Conservation (phyloP, 1,140 invertebrate species). For the Macrotrachela quadricornifera region DNA sequence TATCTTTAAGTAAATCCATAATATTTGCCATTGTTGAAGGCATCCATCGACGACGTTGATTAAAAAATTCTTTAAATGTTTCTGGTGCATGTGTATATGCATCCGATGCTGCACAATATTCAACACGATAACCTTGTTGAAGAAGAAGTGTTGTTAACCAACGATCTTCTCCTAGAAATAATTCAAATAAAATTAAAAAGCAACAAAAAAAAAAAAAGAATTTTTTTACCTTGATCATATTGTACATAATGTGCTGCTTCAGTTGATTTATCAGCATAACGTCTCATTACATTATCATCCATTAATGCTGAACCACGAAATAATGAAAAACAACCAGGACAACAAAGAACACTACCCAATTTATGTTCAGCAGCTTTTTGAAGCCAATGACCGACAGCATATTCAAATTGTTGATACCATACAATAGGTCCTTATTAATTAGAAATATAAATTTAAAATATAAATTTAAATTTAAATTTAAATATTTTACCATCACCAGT, state of each 20-base stretch:
- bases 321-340: conserved; percentile 21
- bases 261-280: conserved; percentile 15
- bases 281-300: conserved; percentile 17
- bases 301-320: conserved; percentile 19
- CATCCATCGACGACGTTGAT: conserved; percentile 41
- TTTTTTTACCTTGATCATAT: conserved; percentile 18
- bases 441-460: neutral
- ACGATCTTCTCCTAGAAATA: conserved; percentile 40
- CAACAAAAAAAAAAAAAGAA: neutral
- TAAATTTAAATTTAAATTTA: conserved; percentile 11
- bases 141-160: conserved; percentile 43
- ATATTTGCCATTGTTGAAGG: conserved; percentile 46
- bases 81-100: conserved; percentile 43
- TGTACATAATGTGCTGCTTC: conserved; percentile 22
- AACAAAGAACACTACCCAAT: conserved; percentile 20
- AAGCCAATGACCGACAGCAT: conserved; percentile 21
- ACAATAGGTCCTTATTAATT: conserved; percentile 15
- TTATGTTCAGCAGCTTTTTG: conserved; percentile 21
- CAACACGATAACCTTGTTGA: conserved; percentile 42
- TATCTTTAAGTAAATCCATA: conserved; percentile 38
- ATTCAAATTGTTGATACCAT: conserved; percentile 24
- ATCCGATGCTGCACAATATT: conserved; percentile 44
- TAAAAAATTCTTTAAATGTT: conserved; percentile 31
- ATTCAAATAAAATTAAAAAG: conserved; percentile 20
- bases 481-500: conserved; percentile 28